Base-by-base conservation (phyloP, 2,888 invertebrate species). In the Eupsilia transversa region DNA sequence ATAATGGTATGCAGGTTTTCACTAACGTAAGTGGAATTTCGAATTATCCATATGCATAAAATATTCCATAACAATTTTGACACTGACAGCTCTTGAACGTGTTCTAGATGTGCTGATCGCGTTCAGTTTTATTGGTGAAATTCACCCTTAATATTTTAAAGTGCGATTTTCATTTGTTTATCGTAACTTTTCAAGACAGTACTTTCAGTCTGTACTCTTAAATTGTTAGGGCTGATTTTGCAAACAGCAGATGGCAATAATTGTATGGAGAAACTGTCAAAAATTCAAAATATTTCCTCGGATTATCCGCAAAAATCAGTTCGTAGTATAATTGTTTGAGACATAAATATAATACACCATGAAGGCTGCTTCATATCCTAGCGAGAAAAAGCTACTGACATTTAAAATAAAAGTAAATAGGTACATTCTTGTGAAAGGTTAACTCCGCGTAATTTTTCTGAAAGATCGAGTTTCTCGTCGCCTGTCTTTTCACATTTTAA, bases 341-440 rank as follows among this genome's bases (percentile, higher is more conserved):
- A 27, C 23, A 17, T 54, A 56, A 3, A 60, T 35, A 46, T 27
- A n/a, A 17, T 17, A 41, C 41, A 33, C 14, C 23, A 35, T 1
- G 6, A 72, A 43, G 23, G 41, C 10, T 35, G 27, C 17, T 43
- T 35, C 17, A 17, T 43, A 27, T 72, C 1, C 2, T 2, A 20
- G 12, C 10, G 17, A 57, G 4, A n/a, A 57, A 74, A 49, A 38
- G 2, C 14, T 59, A 59, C 30, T n/a, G 38, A n/a, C 17, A 57
- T 72, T 72, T 30, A 38, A 70, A 59, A 30, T n/a, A 5, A 57
- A 59, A 46, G 6, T 23, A 9, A 72, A 46, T 46, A n/a, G n/a
- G n/a, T n/a, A 14, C 0, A 30, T 41, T 72, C 20, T 0, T n/a
- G 38, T 49, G 46, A 56, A 76, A 46, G 43, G 27, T 43, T 20